Evolutionary conservation across 2,113 vertebrate species (phyloP).

Genomic region (Petromus typicus): DNA sequence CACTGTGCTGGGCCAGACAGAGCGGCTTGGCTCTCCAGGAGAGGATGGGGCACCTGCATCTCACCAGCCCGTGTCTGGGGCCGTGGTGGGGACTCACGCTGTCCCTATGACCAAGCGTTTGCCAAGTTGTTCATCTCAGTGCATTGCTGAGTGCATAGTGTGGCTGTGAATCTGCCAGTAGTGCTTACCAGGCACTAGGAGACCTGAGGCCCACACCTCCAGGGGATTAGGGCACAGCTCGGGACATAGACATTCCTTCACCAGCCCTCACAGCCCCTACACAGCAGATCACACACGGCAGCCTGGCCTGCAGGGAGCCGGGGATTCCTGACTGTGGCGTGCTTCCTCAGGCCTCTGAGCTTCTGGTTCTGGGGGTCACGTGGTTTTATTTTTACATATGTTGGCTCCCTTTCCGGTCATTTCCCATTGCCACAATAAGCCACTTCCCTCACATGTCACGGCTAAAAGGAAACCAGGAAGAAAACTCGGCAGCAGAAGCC

Average conservation of each 20-base stretch:
- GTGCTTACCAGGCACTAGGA: not conserved
- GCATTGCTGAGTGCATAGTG: fast-evolving
- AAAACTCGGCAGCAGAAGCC: constrained; percentile 78
- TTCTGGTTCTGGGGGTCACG: not conserved
- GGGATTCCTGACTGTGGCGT: constrained; percentile 55
- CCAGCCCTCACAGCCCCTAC: not conserved
- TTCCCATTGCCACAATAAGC: constrained; percentile 74
- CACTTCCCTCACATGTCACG: constrained; percentile 82
- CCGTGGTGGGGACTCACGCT: fast-evolving
- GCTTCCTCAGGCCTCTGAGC: not conserved
- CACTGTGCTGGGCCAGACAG: fast-evolving
- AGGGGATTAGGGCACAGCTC: not conserved
- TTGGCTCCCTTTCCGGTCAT: constrained; percentile 67
- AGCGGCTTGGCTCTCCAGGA: not conserved
- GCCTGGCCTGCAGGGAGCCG: not conserved
- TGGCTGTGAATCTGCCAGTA: fast-evolving
- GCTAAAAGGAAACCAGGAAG: constrained; percentile 86
- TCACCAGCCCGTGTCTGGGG: not conserved
- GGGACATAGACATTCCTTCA: not conserved
- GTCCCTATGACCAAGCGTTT: not conserved
- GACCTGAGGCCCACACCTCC: fast-evolving
- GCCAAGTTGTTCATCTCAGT: fast-evolving
- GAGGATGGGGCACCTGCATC: not conserved
- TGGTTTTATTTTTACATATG: not conserved
- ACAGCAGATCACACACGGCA: fast-evolving